Evolutionary conservation across 2,888 invertebrate species (phyloP), one percentile per base, ranked within the genome.

Genomic region (Dasypogon diadema): DNA sequence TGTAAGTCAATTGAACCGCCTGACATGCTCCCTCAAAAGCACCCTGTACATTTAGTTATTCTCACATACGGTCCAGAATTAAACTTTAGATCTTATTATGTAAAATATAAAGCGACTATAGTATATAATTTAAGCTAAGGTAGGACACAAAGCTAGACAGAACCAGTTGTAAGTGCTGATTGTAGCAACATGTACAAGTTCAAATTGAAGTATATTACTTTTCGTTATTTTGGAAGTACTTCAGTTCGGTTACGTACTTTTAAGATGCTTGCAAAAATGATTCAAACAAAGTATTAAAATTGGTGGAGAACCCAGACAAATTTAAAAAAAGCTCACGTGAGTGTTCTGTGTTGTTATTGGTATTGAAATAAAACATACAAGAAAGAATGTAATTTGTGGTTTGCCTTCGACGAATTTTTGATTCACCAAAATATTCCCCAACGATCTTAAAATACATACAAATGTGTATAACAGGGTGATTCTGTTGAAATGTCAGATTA

Each of bases 31-130:
- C 77, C 74, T 75, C 72, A 16, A 72, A 68, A 75, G 58, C 75
- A 54, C 48, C 48, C 65, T 77, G 77, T 77, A 77, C 42, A 77
- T 77, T 77, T 26, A 76, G 63, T 63, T 76, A 74, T 76, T 77
- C 77, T 75, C 65, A 48, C 55, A 77, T 77, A 54, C 75, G 75
- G 76, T 21, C 16, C 48, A 70, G 77, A 77, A 77, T 77, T 77
- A 30, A 70, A 34, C 10, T 14, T 54, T 51, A 54, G 51, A 54
- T 30, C 24, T 68, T 24, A 70, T 70, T 54, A 70, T 70, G 70
- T 54, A 54, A 54, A 34, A 70, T 70, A 70, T 30, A 21, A 46
- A 70, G 22, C 8, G 12, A 42, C 42, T 12, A 16, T 70, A 70
- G 26, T 51, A 18, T 21, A 54, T 68, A 26, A 51, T 51, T 48